A percentile compares a stretch with the other conserved stretches of the same genome.
Evolutionary conservation across 2,113 vertebrate species (phyloP).

Genomic region (Ciconia maguari): DNA sequence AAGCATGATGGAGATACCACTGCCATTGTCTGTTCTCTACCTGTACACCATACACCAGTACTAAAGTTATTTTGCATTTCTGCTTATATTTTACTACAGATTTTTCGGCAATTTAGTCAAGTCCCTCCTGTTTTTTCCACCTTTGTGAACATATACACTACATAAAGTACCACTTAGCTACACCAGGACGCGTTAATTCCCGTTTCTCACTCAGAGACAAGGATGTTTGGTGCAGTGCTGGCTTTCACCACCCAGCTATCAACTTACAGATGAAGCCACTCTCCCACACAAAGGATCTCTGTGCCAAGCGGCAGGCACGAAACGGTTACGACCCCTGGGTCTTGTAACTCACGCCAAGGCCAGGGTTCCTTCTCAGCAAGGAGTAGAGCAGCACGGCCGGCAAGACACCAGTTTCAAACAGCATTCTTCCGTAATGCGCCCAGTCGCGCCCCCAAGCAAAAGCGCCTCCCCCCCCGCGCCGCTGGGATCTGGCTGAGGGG

Average conservation of each 20-base stretch:
- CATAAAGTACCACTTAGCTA: neutral
- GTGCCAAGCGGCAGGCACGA: neutral
- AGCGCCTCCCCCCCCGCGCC: neutral
- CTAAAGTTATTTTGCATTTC: neutral
- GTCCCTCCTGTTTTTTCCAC: neutral
- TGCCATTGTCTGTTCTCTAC: neutral
- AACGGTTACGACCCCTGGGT: too few relatives aligned
- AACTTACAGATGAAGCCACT: neutral
- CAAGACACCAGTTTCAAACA: accelerated
- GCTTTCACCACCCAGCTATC: neutral
- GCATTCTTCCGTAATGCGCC: accelerated
- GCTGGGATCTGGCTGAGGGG: neutral
- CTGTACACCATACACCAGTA: neutral
- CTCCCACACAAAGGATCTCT: neutral
- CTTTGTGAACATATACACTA: neutral
- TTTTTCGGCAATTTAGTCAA: neutral
- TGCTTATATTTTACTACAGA: neutral
- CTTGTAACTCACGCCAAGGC: too few relatives aligned
- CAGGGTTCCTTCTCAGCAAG: neutral
- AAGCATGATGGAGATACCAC: neutral
- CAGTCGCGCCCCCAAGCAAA: neutral
- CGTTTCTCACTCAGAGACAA: neutral
- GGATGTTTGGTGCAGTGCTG: too few relatives aligned
- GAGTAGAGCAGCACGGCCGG: neutral
- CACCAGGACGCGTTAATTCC: neutral